These are phyloP conservation scores for Pomatostomus ruficeps DNA, from an alignment of 2,113 vertebrate species.

Conservation along the genomic window DNA sequence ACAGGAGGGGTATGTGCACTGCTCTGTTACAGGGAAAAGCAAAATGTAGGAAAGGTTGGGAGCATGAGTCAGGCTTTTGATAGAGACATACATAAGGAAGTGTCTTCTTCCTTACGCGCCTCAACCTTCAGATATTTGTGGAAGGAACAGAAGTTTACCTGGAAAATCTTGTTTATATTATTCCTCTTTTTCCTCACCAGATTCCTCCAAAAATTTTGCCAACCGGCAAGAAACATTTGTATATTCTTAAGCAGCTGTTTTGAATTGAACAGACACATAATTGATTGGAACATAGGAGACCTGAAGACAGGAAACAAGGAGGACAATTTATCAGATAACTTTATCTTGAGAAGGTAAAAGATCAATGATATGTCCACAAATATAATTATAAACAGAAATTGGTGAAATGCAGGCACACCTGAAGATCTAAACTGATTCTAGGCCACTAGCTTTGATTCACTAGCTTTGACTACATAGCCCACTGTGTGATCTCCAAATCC, in stretches of 20 bases:
- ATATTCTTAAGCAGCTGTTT: not conserved
- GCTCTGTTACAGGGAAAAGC: not conserved
- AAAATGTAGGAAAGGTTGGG: not conserved
- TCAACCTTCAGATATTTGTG: not conserved
- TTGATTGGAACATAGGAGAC: not conserved
- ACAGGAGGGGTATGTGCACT: not conserved
- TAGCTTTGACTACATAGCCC: not conserved
- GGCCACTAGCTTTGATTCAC: not conserved
- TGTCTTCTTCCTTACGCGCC: not conserved
- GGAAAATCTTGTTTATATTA: not conserved
- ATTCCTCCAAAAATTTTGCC: not conserved
- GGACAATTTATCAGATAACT: not conserved
- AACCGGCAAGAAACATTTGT: not conserved
- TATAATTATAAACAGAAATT: not conserved
- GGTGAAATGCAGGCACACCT: not conserved
- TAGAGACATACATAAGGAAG: rapidly evolving
- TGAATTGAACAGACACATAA: not conserved
- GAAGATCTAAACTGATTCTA: not conserved
- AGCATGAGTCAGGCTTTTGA: not conserved
- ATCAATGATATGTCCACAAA: not conserved
- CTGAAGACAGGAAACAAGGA: not conserved
- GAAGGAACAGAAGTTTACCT: not conserved
- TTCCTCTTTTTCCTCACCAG: not conserved
- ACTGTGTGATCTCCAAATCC: not conserved
- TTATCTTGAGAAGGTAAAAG: not conserved